Evolutionary conservation across 2,113 vertebrate species (phyloP), one percentile per base, ranked within the genome.

Genomic region (Cyprinus carpio): DNA sequence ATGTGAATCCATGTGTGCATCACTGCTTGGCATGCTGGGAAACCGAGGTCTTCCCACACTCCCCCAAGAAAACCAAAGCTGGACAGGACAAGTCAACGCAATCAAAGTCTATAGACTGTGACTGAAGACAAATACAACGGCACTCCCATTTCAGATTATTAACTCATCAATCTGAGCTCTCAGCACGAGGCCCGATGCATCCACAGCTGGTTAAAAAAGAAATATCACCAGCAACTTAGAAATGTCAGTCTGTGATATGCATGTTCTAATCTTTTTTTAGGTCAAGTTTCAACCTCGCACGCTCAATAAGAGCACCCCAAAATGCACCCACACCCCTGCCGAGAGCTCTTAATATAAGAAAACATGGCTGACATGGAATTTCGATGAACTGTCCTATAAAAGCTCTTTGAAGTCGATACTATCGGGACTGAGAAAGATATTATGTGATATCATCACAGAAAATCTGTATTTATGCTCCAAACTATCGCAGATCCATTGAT

Each of bases 61-160:
- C 75, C 81, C 40, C 64, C 84, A 62, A 74, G 34, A 58, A 25
- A 74, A 75, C 43, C 77, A 72, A 75, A 37, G 64, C 31, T 43
- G 71, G 65, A 49, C 46, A 64, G 60, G 60, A 69, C 64, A 40
- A 74, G 76, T 79, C 74, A 34, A 16, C 18, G 49, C 83, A 79
- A 69, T 85, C 76, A 89, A 85, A 87, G 9, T 51, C 85, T 75
- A 75, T 51, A 82, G 85, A 85, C 82, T 85, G 85, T 87, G 85
- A 88, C 82, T 23, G 56, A 82, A 56, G 64, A 87, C 54, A 80
- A 83, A 78, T 34, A 78, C 54, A 25, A 29, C 54, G 16, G 25
- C 54, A 43, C 85, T 88, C 78, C 85, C 72, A 69, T 87, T 60
- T 43, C 78, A 82, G 78, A 87, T 85, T 81, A 89, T 89, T 87